These are phyloP conservation scores for Atractosteus spatula DNA, from an alignment of 2,113 vertebrate genomes.

Conservation along the genomic window DNA sequence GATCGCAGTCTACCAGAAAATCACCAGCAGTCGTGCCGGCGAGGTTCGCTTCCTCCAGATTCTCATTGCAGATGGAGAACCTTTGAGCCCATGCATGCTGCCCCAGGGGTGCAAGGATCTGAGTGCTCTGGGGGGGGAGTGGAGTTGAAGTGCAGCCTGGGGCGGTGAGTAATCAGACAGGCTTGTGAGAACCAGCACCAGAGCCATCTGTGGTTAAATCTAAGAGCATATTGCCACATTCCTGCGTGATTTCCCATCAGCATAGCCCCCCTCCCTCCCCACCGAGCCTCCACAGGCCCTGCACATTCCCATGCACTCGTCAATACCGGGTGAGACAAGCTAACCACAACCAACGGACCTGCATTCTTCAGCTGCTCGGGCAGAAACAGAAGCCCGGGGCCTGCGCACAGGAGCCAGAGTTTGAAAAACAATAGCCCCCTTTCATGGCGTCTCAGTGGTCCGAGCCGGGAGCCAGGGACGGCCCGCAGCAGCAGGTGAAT, in stretches of 20 bases:
- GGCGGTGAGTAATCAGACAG: constrained; percentile 63
- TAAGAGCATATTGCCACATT: constrained; percentile 61
- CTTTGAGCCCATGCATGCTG: no score
- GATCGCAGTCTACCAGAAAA: no score
- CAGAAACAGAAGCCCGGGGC: not conserved
- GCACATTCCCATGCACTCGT: constrained; percentile 51
- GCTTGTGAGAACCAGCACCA: constrained; percentile 71
- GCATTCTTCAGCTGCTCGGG: not conserved
- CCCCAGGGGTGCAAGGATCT: not conserved
- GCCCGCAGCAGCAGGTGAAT: not conserved
- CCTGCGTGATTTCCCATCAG: constrained; percentile 64
- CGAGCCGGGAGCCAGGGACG: not conserved
- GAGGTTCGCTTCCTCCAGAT: no score
- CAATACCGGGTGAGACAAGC: constrained; percentile 40
- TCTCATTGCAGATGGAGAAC: no score
- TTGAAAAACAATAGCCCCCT: not conserved
- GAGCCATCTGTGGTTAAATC: constrained; percentile 57
- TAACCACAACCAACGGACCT: constrained; percentile 13
- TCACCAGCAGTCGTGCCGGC: no score
- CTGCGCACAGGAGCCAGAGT: not conserved
- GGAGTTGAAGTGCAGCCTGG: constrained; percentile 42
- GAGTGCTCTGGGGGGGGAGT: constrained; percentile 17
- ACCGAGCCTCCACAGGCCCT: constrained; percentile 28
- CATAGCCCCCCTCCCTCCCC: constrained; percentile 22
- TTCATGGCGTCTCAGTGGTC: not conserved